A percentile compares a stretch with the other conserved stretches of the same genome.
Conservation (phyloP, 1,140 invertebrate species). For the Hyphantria cunea region DNA sequence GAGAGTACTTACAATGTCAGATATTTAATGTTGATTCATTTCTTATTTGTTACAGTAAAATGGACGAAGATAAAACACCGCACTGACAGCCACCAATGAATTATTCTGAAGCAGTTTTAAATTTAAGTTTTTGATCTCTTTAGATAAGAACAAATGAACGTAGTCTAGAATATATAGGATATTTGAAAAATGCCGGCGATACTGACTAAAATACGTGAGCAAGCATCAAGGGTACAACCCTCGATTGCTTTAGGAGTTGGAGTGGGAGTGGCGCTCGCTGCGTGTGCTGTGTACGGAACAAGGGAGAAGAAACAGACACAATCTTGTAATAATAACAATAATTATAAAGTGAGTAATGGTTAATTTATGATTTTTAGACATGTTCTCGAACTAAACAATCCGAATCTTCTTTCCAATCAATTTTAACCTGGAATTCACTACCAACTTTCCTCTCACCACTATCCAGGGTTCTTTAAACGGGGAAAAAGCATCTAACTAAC, state of each 20-base stretch:
- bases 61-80: slow-evolving; percentile 22
- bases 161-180: neutral
- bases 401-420: no score
- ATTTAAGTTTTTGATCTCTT: slow-evolving; percentile 36
- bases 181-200: slow-evolving; percentile 70
- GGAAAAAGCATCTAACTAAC: no score
- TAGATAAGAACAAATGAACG: slow-evolving; percentile 27
- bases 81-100: neutral
- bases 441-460: no score
- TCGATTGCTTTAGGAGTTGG: slow-evolving; percentile 82
- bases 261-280: slow-evolving; percentile 68
- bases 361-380: neutral
- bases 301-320: slow-evolving; percentile 67
- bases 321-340: slow-evolving; percentile 72
- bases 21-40: no score
- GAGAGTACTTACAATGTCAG: no score
- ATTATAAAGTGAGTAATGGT: slow-evolving; percentile 66
- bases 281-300: slow-evolving; percentile 71
- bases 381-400: no score
- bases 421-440: no score
- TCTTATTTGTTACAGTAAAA: slow-evolving; percentile 32
- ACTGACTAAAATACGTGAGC: slow-evolving; percentile 69
- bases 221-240: slow-evolving; percentile 78
- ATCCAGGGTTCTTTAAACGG: no score
- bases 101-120: slow-evolving; percentile 4